Base-by-base conservation (phyloP, 1,140 invertebrate species). In the Drosophila tropicalis region DNA sequence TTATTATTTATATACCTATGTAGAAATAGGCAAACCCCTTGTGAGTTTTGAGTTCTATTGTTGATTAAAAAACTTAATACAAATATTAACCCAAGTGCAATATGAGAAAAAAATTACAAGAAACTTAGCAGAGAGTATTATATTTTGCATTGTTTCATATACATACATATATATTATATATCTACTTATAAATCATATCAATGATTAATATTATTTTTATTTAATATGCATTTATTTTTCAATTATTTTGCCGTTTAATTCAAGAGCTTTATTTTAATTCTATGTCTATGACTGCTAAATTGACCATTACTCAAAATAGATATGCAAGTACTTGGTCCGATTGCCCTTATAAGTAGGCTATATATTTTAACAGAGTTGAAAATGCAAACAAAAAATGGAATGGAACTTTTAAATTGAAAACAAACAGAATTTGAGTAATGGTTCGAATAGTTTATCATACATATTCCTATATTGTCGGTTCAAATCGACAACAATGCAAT, bases 131-230 rank as follows among this genome's bases (percentile, higher is more conserved):
- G 34, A 62, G 34, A 58, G 39, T 39, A 39, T 67, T 66, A 54
- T 58, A 51, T 41, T 63, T 70, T 80, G 58, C 47, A 51, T 81
- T 60, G 55, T 76, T 66, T 70, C 39, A 90, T 57, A 32, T 7
- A 41, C 92, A 29, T 5, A 29, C 2, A n/a, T n/a, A n/a, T n/a
- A n/a, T 22, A 22, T 22, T 22, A 22, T 22, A 91, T 93, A 91
- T 90, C 92, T 90, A 91, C 70, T 47, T 76, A 57, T 67, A 72
- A 47, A 34, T 55, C 32, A 40, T 61, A 44, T 40, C 60, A 47
- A 29, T 54, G 25, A 34, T 51, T 54, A 47, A 63, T 15, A 41
- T 51, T 29, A 5, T 29, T 29, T 62, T 51, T 17, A 44, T 22
- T 54, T 51, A 32, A 47, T 63, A 36, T 63, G n/a, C 25, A 63